Conservation (phyloP, 2,113 vertebrate species). For the Notothenia coriiceps region DNA sequence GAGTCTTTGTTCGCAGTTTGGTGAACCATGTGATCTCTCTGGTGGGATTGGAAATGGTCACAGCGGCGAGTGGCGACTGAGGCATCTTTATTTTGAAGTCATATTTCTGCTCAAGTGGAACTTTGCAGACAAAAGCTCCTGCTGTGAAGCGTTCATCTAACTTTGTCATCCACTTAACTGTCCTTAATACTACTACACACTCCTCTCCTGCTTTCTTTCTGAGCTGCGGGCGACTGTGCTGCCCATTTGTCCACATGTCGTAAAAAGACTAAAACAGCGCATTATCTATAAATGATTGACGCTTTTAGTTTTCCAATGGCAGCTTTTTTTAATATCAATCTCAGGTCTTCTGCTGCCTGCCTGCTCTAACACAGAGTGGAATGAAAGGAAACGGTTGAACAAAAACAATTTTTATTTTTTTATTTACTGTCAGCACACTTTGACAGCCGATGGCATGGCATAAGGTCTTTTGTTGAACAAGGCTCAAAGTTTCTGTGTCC, state of each 20-base stretch:
- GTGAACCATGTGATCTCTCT: slow-evolving; percentile 64
- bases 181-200: not conserved
- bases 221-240: slow-evolving; percentile 19
- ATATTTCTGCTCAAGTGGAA: slow-evolving; percentile 44
- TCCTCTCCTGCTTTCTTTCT: slow-evolving; percentile 5
- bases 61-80: slow-evolving; percentile 36
- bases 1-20: slow-evolving; percentile 36
- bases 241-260: slow-evolving; percentile 21
- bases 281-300: slow-evolving; percentile 63
- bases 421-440: slow-evolving; percentile 76
- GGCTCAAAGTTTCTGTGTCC: slow-evolving; percentile 67
- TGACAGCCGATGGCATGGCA: slow-evolving; percentile 69
- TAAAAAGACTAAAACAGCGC: slow-evolving; percentile 65
- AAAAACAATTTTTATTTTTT: slow-evolving; percentile 74
- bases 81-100: slow-evolving; percentile 51
- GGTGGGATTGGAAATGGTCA: slow-evolving; percentile 38
- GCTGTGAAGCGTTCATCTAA: slow-evolving; percentile 49
- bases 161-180: slow-evolving; percentile 29
- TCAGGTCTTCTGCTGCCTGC: slow-evolving; percentile 57
- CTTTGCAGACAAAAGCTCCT: slow-evolving; percentile 35
- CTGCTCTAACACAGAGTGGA: slow-evolving; percentile 67
- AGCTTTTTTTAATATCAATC: slow-evolving; percentile 47
- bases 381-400: slow-evolving; percentile 77
- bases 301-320: slow-evolving; percentile 29
- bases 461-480: slow-evolving; percentile 63